These are phyloP conservation scores for Pagetopsis macropterus DNA, from an alignment of 2,797 vertebrate genomes.

Conservation along the genomic window DNA sequence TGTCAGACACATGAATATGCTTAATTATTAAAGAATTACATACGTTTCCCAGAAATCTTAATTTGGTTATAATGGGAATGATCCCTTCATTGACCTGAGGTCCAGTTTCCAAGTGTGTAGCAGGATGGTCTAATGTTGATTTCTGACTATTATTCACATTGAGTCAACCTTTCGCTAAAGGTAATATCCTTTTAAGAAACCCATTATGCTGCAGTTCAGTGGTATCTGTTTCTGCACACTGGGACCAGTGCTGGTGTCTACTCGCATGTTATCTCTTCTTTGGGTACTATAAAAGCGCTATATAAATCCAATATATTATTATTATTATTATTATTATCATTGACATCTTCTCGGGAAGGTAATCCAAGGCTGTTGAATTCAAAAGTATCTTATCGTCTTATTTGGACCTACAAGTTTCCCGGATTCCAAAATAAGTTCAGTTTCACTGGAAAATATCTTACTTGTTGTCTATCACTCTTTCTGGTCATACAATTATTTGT, in stretches of 20 bases:
- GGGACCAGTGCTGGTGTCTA: slow-evolving; percentile 59
- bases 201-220: slow-evolving; percentile 63
- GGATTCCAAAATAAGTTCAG: slow-evolving; percentile 35
- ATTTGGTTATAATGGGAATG: slow-evolving; percentile 44
- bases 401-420: slow-evolving; percentile 34
- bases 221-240: slow-evolving; percentile 69
- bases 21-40: slow-evolving; percentile 35
- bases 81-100: slow-evolving; percentile 49
- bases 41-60: slow-evolving; percentile 59
- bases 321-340: too few relatives aligned
- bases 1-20: background rate
- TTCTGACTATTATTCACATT: slow-evolving; percentile 68
- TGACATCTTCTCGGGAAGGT: slow-evolving; percentile 58
- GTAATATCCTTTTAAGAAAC: slow-evolving; percentile 56
- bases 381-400: slow-evolving; percentile 42
- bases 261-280: slow-evolving; percentile 66
- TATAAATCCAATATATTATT: too few relatives aligned
- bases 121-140: slow-evolving; percentile 55
- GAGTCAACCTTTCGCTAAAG: slow-evolving; percentile 63
- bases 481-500: too few relatives aligned
- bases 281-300: too few relatives aligned
- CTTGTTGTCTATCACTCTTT: too few relatives aligned
- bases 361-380: slow-evolving; percentile 64
- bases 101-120: slow-evolving; percentile 64
- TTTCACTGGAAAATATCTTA: slow-evolving; percentile 27